Conservation (phyloP, 2,113 vertebrate species). For the Lampris incognitus region DNA sequence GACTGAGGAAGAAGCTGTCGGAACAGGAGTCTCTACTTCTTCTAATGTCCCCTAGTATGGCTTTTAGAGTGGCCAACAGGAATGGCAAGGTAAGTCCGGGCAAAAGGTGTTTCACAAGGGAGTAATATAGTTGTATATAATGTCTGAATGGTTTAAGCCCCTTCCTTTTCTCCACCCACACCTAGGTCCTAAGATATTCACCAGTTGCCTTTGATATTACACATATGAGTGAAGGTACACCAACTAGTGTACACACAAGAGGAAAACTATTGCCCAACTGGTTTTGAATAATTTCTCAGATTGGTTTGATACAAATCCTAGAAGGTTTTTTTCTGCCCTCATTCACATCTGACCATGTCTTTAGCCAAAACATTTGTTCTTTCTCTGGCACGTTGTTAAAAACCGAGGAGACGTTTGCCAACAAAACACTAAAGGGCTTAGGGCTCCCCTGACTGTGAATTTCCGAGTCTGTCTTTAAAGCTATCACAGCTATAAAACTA, state of each 20-base stretch:
- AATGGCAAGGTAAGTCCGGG: conserved; percentile 90
- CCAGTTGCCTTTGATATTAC: background rate
- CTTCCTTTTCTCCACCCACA: background rate
- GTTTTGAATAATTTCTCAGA: background rate
- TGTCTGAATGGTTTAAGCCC: background rate
- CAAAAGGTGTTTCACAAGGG: background rate
- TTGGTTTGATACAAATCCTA: too few species aligned
- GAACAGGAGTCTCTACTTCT: conserved; percentile 94
- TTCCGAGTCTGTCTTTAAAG: too few species aligned
- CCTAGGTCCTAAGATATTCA: background rate
- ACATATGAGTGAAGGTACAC: background rate
- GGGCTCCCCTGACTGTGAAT: too few species aligned
- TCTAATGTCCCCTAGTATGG: conserved; percentile 94
- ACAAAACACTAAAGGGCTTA: too few species aligned
- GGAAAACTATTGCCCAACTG: background rate
- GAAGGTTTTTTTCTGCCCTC: too few species aligned
- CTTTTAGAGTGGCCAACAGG: conserved; percentile 91
- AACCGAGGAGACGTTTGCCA: too few species aligned
- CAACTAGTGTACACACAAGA: too few species aligned
- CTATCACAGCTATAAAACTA: too few species aligned
- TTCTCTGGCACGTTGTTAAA: too few species aligned
- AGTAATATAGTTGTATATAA: too few species aligned
- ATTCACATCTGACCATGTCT: too few species aligned
- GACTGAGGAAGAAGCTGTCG: conserved; percentile 92
- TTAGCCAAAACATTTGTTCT: too few species aligned